Conservation (phyloP, 2,797 vertebrate species). For the Macropodus opercularis region DNA sequence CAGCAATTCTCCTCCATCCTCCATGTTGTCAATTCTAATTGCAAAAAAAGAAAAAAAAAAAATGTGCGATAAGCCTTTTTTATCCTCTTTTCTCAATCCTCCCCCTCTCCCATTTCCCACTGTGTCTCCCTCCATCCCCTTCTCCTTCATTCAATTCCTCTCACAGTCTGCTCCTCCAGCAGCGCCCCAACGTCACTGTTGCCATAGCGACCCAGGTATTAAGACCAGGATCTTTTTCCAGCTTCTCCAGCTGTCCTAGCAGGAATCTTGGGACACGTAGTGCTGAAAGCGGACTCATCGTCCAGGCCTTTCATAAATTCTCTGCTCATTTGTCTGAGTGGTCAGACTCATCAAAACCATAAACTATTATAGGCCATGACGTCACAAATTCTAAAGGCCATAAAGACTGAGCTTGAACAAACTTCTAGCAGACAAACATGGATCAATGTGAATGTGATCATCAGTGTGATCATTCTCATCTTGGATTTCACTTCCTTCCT, state of each 20-base stretch:
- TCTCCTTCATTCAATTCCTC: constrained; percentile 62
- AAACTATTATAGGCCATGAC: too few species aligned
- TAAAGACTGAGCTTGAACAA: too few species aligned
- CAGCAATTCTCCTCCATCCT: constrained; percentile 25
- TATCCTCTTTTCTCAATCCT: constrained; percentile 51
- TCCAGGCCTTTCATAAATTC: constrained; percentile 47
- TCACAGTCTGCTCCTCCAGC: constrained; percentile 61
- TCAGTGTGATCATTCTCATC: background rate
- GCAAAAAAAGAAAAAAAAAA: constrained; percentile 6
- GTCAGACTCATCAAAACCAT: constrained; percentile 45
- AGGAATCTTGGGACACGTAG: constrained; percentile 75
- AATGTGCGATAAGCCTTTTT: constrained; percentile 52
- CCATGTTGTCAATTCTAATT: constrained; percentile 12
- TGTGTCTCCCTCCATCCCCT: constrained; percentile 52
- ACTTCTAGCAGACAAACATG: too few species aligned
- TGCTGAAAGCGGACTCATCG: constrained; percentile 45
- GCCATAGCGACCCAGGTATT: constrained; percentile 79
- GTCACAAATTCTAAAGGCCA: too few species aligned
- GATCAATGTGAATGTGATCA: too few species aligned
- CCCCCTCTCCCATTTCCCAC: constrained; percentile 29
- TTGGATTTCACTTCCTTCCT: constrained; percentile 5
- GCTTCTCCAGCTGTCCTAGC: constrained; percentile 74
- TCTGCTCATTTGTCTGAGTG: constrained; percentile 25
- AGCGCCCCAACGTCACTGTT: constrained; percentile 76
- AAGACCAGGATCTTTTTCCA: constrained; percentile 67